Evolutionary conservation across 2,888 invertebrate genomes (phyloP).

Genomic region (Chrysopilus asiliformis): DNA sequence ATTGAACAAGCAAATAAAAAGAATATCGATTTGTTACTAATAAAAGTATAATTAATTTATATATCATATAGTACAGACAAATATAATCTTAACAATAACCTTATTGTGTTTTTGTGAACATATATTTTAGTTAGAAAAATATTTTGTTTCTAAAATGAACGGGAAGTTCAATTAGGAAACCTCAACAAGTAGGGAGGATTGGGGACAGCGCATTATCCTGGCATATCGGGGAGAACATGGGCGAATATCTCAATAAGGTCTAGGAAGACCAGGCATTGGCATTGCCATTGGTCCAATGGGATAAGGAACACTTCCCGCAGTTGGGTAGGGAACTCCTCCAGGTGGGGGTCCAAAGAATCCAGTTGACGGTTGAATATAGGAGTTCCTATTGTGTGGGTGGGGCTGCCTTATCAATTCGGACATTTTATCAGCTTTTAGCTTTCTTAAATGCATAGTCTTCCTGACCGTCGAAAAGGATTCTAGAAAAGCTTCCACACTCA

Average conservation of each 20-base stretch:
- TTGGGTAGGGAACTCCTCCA: slow-evolving; percentile 51
- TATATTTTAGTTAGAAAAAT: too few relatives aligned
- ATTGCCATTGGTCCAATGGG: slow-evolving; percentile 51
- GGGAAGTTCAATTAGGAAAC: too few relatives aligned
- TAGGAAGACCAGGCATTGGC: slow-evolving; percentile 55
- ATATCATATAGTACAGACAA: too few relatives aligned
- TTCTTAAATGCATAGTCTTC: slow-evolving; percentile 62
- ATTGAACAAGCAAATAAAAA: too few relatives aligned
- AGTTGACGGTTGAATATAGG: slow-evolving; percentile 22
- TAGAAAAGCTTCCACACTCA: slow-evolving; percentile 68
- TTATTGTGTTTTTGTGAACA: too few relatives aligned
- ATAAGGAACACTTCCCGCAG: slow-evolving; percentile 27
- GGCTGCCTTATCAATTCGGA: slow-evolving; percentile 48
- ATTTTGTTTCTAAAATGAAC: too few relatives aligned
- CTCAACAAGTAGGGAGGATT: too few relatives aligned
- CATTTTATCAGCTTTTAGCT: slow-evolving; percentile 91
- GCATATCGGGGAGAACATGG: too few relatives aligned
- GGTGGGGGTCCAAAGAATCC: slow-evolving; percentile 29
- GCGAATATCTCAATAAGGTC: slow-evolving; percentile 9
- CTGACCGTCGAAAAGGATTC: slow-evolving; percentile 68
- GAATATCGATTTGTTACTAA: too few relatives aligned
- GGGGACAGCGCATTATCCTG: too few relatives aligned
- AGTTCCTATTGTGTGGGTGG: slow-evolving; percentile 25
- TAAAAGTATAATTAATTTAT: too few relatives aligned
- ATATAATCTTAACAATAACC: too few relatives aligned